These are phyloP conservation scores for Darevskia nairensis DNA, from an alignment of 2,797 vertebrate genomes.

Conservation along the genomic window DNA sequence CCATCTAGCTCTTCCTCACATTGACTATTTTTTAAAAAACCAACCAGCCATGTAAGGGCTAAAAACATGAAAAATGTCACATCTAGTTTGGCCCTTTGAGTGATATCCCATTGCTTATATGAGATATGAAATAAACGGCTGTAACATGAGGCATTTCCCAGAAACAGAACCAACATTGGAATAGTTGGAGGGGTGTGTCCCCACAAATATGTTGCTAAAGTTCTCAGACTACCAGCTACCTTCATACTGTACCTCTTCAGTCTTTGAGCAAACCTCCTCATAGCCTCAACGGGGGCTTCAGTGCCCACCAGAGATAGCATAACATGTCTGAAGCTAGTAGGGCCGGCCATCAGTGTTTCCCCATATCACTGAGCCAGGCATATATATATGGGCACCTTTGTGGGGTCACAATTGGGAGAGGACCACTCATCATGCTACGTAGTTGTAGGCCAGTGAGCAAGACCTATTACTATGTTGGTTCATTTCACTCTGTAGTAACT, in stretches of 20 bases:
- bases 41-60: background rate
- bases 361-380: background rate
- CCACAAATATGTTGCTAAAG: background rate
- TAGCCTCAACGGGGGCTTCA: background rate
- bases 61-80: background rate
- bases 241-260: background rate
- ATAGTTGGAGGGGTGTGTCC: background rate
- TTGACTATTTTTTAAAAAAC: background rate
- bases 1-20: background rate
- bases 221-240: background rate
- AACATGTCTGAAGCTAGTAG: background rate
- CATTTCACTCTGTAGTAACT: background rate
- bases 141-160: background rate
- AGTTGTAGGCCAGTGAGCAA: background rate
- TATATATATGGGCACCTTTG: background rate
- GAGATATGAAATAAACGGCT: background rate
- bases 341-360: background rate
- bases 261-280: slow-evolving; percentile 4
- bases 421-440: background rate
- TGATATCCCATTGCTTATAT: background rate
- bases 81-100: background rate
- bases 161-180: background rate
- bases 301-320: background rate
- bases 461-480: background rate
- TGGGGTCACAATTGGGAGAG: background rate